Evolutionary conservation across 2,888 invertebrate genomes (phyloP), one percentile per base, ranked within the genome.

Genomic region (Meliscaeva auricollis): DNA sequence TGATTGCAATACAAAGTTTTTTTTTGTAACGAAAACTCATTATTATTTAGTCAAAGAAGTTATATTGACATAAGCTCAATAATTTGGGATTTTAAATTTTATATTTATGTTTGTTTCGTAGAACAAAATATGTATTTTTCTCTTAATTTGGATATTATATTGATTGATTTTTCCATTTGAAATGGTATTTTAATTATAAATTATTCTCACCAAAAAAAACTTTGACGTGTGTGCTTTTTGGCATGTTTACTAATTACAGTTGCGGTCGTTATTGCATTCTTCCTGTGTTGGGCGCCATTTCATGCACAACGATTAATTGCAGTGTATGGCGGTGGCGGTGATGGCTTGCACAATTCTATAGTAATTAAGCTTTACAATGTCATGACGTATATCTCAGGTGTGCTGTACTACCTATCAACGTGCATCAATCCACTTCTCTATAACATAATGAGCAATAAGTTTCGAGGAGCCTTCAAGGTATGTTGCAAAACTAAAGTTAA

Each of bases 381-480:
- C 89, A 92, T 92, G 90, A 92, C 90, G 76, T 97, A 98, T 91
- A 93, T 95, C 44, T 98, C 97, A 0, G 98, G 98, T 0, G 94
- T 98, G 0, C 94, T 98, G 81, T 98, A 98, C 93, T 98, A 97
- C 92, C 92, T 98, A 88, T 98, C 98, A 7, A 97, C 98, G 9
- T 97, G 97, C 89, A 96, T 98, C 90, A 98, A 98, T 92, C 98
- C 98, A 0, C 94, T 98, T 87, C 94, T 98, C 46, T 98, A 98
- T 93, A 97, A 98, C 92, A 96, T 98, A 72, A 97, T 98, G 98
- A 98, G 98, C 9, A 95, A 97, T 91, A 98, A 98, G 91, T 98
- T 98, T 91, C 94, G 98, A 58, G 96, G 96, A 87, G 98, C 98
- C 56, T 98, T 98, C 92, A 97, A 96, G 95, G 97, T 97, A 93